Evolutionary conservation across 2,113 vertebrate genomes (phyloP), one percentile per base, ranked within the genome.

Genomic region (Falcunculus frontatus): DNA sequence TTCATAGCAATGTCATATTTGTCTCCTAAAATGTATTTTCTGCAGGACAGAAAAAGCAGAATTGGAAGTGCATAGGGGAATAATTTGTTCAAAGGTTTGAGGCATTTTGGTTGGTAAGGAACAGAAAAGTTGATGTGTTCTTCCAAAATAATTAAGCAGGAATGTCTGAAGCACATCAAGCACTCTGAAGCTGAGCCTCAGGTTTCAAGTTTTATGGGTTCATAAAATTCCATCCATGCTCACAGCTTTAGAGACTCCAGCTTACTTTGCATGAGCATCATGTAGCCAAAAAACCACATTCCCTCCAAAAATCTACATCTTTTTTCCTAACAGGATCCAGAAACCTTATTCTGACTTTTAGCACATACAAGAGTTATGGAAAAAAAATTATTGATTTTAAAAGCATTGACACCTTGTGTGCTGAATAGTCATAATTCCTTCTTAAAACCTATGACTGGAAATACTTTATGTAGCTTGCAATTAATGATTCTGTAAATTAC

Each of bases 71-170:
- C n/a, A 69, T 20, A 50, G 64, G 65, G 19, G 64, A 94, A 84
- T 69, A 84, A 17, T 87, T 65, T 75, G 26, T 77, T 74, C 46
- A 78, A 87, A 89, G 26, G 30, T 70, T 90, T 60, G 37, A 73
- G 52, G 55, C 57, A 81, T 60, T 81, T 73, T 91, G 22, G 33
- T 87, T 42, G 11, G 56, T 94, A 93, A 87, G 32, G 32, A 95
- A 82, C 10, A 87, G 60, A 91, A 84, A 78, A 7, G 5, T 52
- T 69, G 21, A 81, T n/a, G n/a, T 53, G 37, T 46, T 87, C 47
- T 89, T 91, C 60, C 64, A 93, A 91, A 95, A 65, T 67, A 73
- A 59, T 87, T 89, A 94, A 62, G 56, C n/a, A 70, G 50, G 78
- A 91, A 91, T 69, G 19, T 78, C 50, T 84, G 69, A 84, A 84